A percentile compares a stretch with the other conserved stretches of the same genome.
Conservation (phyloP, 2,113 vertebrate species). For the Shinisaurus crocodilurus region DNA sequence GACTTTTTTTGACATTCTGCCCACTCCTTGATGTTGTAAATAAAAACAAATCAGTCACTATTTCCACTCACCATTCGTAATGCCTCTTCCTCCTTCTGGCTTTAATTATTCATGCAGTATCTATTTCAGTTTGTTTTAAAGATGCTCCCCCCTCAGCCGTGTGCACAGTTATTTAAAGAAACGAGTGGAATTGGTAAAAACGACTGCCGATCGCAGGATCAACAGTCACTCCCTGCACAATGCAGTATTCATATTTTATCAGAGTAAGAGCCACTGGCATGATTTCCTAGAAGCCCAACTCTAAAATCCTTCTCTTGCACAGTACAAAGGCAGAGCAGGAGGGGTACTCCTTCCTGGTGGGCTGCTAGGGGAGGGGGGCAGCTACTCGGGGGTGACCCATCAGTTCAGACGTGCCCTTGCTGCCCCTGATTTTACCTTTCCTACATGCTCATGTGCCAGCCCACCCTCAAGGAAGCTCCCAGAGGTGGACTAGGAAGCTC, state of each 20-base stretch:
- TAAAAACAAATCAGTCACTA: conserved; percentile 68
- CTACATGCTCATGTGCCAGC: background rate
- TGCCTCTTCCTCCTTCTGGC: conserved; percentile 53
- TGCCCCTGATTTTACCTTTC: background rate
- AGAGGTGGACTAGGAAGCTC: background rate
- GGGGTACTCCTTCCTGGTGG: background rate
- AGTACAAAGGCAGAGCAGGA: conserved; percentile 43
- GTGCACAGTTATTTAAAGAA: conserved; percentile 62
- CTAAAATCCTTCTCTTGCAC: conserved; percentile 58
- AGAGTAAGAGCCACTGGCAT: conserved; percentile 58
- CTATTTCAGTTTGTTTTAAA: conserved; percentile 64
- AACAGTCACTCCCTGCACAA: conserved; percentile 61
- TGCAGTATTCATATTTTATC: conserved; percentile 66
- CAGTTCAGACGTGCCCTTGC: background rate
- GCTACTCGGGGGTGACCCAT: background rate
- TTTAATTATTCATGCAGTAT: conserved; percentile 74
- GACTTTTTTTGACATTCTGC: conserved; percentile 3
- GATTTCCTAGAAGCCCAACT: conserved; percentile 62
- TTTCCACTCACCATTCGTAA: conserved; percentile 48
- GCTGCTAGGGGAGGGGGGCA: conserved; percentile 52
- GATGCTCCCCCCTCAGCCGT: conserved; percentile 32
- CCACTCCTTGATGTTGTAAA: conserved; percentile 50
- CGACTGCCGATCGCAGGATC: conserved; percentile 65
- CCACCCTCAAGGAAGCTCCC: accelerated
- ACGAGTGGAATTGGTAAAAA: conserved; percentile 56